These are phyloP conservation scores for Ptiloglossa arizonensis DNA, from an alignment of 1,140 invertebrate species.

Conservation along the genomic window DNA sequence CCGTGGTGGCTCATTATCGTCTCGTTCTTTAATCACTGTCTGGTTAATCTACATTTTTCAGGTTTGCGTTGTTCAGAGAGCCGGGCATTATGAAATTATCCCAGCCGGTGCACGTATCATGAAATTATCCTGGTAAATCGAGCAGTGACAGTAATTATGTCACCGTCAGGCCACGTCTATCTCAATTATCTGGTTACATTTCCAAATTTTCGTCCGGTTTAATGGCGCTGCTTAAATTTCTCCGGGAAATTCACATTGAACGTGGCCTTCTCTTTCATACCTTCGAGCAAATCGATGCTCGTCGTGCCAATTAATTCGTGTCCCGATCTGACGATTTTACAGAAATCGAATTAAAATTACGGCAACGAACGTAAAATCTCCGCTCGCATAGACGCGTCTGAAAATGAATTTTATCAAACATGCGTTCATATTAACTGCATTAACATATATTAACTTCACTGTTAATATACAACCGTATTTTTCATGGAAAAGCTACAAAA, in stretches of 20 bases:
- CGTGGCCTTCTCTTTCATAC: constrained; percentile 5
- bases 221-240: constrained; percentile 57
- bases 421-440: too few species aligned
- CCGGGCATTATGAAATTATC: constrained; percentile 64
- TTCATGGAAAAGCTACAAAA: too few species aligned
- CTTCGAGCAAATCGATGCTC: constrained; percentile 19
- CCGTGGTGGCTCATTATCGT: constrained; percentile 48
- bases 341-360: constrained; percentile 2
- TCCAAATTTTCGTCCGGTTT: constrained; percentile 65
- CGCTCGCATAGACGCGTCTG: not conserved
- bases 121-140: constrained; percentile 69
- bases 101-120: constrained; percentile 60
- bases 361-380: not conserved
- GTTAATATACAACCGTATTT: too few species aligned
- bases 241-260: not conserved
- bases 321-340: not conserved
- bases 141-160: constrained; percentile 67
- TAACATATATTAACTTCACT: too few species aligned
- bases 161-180: constrained; percentile 63
- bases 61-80: constrained; percentile 43
- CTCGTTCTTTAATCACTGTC: constrained; percentile 62
- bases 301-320: constrained; percentile 26
- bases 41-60: constrained; percentile 59
- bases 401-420: too few species aligned
- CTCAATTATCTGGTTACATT: constrained; percentile 68